phyloP scores from a whole-genome alignment of 1,140 invertebrate genomes.

The Aphaenogaster ashmeadi region DNA sequence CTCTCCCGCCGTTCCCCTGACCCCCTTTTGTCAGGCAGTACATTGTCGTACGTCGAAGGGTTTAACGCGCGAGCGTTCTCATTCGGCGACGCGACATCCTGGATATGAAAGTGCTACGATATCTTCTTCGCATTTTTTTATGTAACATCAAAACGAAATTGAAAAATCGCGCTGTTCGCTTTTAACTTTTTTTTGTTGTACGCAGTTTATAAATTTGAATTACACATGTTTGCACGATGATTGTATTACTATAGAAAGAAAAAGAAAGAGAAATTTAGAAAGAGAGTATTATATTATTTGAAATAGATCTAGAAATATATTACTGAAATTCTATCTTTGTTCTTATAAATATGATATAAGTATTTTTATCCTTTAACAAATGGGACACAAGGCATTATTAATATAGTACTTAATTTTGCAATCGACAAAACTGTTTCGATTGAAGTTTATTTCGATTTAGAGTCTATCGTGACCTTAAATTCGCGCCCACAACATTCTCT shows the following conservation, averaged over 20 bases:
- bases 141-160: background rate
- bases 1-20: slow-evolving; percentile 14
- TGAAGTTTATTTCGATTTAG: slow-evolving; percentile 21
- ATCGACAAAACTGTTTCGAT: slow-evolving; percentile 25
- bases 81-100: slow-evolving; percentile 16
- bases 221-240: background rate
- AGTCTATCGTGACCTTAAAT: slow-evolving; percentile 31
- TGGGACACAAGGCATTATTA: background rate
- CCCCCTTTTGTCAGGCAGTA: slow-evolving; percentile 66
- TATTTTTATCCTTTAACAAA: background rate
- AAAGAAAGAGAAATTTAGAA: background rate
- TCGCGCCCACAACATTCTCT: slow-evolving; percentile 49
- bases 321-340: background rate
- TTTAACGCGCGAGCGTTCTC: slow-evolving; percentile 70
- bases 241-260: background rate
- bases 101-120: slow-evolving; percentile 32
- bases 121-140: slow-evolving; percentile 20
- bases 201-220: background rate
- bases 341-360: background rate
- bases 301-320: slow-evolving; percentile 1
- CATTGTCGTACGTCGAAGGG: slow-evolving; percentile 76
- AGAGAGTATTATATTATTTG: background rate
- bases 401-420: slow-evolving; percentile 54
- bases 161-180: background rate
- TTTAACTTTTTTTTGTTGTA: background rate